A percentile compares a stretch with the other conserved stretches of the same genome.
Evolutionary conservation across 2,888 invertebrate species (phyloP).

Genomic region (Lasioglossum pauxillum): DNA sequence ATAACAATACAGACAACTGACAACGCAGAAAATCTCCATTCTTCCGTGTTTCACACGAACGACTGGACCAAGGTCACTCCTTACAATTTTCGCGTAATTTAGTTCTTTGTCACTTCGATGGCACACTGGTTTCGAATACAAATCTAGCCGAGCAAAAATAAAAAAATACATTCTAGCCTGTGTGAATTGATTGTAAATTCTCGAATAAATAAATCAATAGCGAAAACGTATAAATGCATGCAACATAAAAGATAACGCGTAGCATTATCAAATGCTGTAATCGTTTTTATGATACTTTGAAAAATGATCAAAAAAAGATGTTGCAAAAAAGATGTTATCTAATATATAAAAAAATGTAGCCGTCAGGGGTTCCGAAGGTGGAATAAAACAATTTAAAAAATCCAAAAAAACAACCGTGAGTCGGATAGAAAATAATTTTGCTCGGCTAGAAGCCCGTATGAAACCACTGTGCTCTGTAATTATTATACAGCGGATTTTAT

Average conservation of each 20-base stretch:
- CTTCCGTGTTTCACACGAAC: neutral
- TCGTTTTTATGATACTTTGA: neutral
- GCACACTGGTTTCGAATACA: neutral
- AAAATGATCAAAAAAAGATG: neutral
- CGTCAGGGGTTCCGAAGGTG: neutral
- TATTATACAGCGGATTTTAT: neutral
- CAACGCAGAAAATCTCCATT: constrained; percentile 16
- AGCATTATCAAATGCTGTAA: neutral
- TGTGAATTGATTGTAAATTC: neutral
- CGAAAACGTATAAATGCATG: neutral
- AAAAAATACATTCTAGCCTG: neutral
- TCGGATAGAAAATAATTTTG: neutral
- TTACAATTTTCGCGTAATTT: neutral
- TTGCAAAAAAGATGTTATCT: neutral
- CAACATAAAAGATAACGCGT: neutral
- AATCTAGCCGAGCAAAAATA: neutral
- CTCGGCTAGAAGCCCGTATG: neutral
- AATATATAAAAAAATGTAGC: neutral
- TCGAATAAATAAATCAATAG: neutral
- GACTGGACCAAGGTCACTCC: neutral
- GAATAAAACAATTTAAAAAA: neutral
- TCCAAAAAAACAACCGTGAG: neutral
- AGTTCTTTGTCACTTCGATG: neutral
- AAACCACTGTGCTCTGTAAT: neutral
- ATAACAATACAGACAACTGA: constrained; percentile 20